Conservation (phyloP, 2,113 vertebrate species). For the Urocitellus parryii region DNA sequence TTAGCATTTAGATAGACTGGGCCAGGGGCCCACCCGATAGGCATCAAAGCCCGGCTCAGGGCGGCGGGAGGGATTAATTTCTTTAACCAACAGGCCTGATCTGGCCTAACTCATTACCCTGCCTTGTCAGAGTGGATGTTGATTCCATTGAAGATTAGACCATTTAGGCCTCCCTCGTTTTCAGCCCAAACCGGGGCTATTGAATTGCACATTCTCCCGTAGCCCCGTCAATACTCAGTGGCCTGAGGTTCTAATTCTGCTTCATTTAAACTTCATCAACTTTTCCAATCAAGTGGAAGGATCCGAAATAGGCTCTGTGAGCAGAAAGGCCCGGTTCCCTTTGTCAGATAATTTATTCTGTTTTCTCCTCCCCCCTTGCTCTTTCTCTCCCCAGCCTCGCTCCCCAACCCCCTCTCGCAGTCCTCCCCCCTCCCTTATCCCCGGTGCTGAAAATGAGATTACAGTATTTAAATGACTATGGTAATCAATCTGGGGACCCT, state of each 20-base stretch:
- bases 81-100: conserved; percentile 93
- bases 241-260: conserved; percentile 99
- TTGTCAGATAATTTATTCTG: conserved; percentile 92
- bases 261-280: conserved; percentile 99
- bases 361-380: conserved; percentile 83
- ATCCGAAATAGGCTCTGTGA: conserved; percentile 90
- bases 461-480: conserved; percentile 99
- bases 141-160: conserved; percentile 99
- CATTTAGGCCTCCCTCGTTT: conserved; percentile 93
- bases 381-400: conserved; percentile 56
- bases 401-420: conserved; percentile 39
- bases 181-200: conserved; percentile 89
- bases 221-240: conserved; percentile 87
- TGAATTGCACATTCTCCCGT: conserved; percentile 83
- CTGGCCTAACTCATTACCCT: conserved; percentile 97
- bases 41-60: conserved; percentile 91
- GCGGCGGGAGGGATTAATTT: conserved; percentile 90
- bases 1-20: conserved; percentile 99
- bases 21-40: conserved; percentile 92
- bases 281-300: conserved; percentile 99
- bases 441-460: conserved; percentile 99
- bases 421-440: conserved; percentile 83
- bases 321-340: conserved; percentile 88
- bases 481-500: conserved; percentile 94
- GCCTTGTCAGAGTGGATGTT: conserved; percentile 95